A percentile compares a stretch with the other conserved stretches of the same genome.
These are phyloP conservation scores for Palythoa heliodiscus DNA, from an alignment of 92 coral and sea anemone genomes.

Conservation along the genomic window DNA sequence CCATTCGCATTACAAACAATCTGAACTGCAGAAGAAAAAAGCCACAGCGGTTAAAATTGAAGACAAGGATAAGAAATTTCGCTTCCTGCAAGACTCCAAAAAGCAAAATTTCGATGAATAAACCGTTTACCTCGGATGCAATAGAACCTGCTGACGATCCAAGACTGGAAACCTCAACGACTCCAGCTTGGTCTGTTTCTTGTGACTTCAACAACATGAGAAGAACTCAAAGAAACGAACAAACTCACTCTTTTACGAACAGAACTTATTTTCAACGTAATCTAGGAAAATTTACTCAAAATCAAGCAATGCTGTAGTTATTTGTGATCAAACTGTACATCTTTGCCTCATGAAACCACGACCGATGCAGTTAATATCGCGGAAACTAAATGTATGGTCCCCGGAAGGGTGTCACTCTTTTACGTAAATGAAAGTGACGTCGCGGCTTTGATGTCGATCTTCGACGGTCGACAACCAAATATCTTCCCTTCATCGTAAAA, in stretches of 20 bases:
- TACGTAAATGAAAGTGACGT: constrained; percentile 24
- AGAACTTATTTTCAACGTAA: not conserved
- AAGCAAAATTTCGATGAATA: not conserved
- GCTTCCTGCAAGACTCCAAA: too few relatives aligned
- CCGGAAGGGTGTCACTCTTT: constrained; percentile 33
- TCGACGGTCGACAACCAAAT: not conserved
- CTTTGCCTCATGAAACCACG: not conserved
- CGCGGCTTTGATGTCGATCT: constrained; percentile 3
- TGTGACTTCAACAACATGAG: constrained; percentile 32
- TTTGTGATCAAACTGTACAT: not conserved
- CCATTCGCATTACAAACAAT: too few relatives aligned
- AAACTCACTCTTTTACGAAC: not conserved
- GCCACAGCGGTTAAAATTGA: too few relatives aligned
- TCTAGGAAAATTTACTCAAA: not conserved
- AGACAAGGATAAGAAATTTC: too few relatives aligned
- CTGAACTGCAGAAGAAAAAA: too few relatives aligned
- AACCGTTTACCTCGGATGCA: not conserved
- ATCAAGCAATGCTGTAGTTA: not conserved
- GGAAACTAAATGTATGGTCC: not conserved
- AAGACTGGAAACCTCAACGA: constrained; percentile 23
- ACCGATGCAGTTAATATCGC: constrained; percentile 12
- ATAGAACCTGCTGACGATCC: constrained; percentile 6
- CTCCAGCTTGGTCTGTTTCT: not conserved
- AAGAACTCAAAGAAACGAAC: constrained; percentile 8
- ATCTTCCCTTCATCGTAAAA: not conserved